phyloP scores from a whole-genome alignment of 2,113 vertebrate species.

The Amazona guildingii region DNA sequence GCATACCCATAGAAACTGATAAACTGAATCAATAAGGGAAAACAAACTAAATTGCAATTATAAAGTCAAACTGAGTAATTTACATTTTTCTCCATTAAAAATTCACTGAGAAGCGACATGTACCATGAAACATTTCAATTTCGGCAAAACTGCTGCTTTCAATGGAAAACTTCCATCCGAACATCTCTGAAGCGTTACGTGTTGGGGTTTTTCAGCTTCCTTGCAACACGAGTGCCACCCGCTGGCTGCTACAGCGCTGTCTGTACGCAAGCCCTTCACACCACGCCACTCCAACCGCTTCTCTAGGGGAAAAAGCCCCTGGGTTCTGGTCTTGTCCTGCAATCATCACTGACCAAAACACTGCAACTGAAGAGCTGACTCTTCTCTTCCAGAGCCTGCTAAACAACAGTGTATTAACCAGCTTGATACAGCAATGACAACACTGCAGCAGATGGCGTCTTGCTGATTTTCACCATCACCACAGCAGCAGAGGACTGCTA shows the following conservation, averaged over 20 bases:
- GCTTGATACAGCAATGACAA: background rate
- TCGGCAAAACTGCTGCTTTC: conserved; percentile 1
- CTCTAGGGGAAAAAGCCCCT: background rate
- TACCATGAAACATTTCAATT: conserved; percentile 35
- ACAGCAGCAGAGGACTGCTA: background rate
- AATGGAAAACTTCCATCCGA: conserved; percentile 50
- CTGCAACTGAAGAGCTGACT: background rate
- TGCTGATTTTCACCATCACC: background rate
- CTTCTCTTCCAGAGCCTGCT: background rate
- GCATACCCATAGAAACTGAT: background rate
- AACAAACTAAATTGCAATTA: background rate
- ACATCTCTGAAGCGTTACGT: background rate
- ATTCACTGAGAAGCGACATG: background rate
- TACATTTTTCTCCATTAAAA: background rate
- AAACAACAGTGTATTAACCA: background rate
- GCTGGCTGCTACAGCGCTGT: background rate
- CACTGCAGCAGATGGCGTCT: background rate
- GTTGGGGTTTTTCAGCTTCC: background rate
- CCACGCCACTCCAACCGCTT: background rate
- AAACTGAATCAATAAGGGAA: background rate
- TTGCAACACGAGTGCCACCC: conserved; percentile 54
- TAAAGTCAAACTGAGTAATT: conserved; percentile 6
- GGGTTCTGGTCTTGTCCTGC: background rate
- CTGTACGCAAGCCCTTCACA: background rate
- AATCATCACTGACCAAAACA: background rate